A percentile compares a stretch with the other conserved stretches of the same genome.
phyloP scores from a whole-genome alignment of 2,797 vertebrate genomes.

The Scolopax rusticola region DNA sequence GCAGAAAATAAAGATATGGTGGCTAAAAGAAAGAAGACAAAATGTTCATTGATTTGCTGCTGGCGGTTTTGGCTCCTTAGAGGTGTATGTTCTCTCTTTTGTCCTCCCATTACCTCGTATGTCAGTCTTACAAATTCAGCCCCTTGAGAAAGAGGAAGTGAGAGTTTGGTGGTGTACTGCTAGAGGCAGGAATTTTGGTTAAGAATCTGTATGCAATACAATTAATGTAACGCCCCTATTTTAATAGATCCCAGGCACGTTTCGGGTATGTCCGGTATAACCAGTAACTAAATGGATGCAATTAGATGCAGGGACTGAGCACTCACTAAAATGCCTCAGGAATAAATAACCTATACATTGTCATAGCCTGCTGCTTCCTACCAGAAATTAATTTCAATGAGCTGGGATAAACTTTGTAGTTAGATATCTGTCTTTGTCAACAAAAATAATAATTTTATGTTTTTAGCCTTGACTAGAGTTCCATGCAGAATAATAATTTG shows the following conservation, averaged over 20 bases:
- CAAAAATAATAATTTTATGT: background rate
- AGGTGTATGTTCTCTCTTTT: background rate
- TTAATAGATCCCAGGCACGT: background rate
- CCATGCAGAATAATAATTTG: background rate
- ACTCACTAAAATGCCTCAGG: background rate
- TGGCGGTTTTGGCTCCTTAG: background rate
- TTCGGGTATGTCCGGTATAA: background rate
- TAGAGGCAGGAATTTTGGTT: background rate
- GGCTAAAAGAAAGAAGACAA: background rate
- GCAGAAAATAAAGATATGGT: background rate
- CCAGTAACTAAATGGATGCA: background rate
- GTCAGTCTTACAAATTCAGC: background rate
- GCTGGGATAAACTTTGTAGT: background rate
- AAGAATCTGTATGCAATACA: background rate
- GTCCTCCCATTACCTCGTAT: background rate
- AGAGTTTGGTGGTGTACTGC: background rate
- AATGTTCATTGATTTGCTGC: background rate
- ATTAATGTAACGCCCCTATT: background rate
- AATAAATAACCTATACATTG: background rate
- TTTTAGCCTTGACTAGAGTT: background rate
- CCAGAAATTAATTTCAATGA: background rate
- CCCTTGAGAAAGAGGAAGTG: conserved; percentile 25
- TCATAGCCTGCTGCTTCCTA: background rate
- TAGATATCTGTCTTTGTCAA: background rate
- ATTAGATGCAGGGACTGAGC: background rate